Evolutionary conservation across 1,140 invertebrate genomes (phyloP), one percentile per base, ranked within the genome.

Genomic region (Drosophila murphyi): DNA sequence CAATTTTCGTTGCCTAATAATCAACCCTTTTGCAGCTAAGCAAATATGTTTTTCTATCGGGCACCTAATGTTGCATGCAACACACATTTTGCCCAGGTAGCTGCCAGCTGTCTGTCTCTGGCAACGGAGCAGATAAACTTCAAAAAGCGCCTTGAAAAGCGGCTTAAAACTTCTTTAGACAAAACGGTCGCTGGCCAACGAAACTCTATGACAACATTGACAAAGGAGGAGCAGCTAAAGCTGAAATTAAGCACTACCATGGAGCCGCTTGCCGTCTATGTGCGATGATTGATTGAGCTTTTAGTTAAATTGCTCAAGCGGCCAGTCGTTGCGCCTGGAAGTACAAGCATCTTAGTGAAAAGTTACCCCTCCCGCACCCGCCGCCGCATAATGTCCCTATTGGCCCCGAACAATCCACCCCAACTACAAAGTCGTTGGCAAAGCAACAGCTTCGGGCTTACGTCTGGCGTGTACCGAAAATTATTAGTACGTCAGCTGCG

Each of bases 241-340:
- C 70, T 69, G 56, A 79, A 83, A 85, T 83, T 73, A 86, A 86
- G 78, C 60, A 85, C 74, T 75, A 57, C 82, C 75, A 71, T 77
- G 78, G 74, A 64, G 74, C 67, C 63, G 73, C 20, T 20, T 20
- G 20, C 62, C 59, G 54, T 43, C 78, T 71, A 50, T 71, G 54
- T 45, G 64, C 69, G 78, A 86, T 86, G 82, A 86, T 86, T 86
- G 82, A 86, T 86, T 86, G 78, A 85, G 82, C 82, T 86, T 81
- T 86, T 80, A 86, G 82, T 80, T 86, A 86, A 86, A 86, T 86
- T 86, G 82, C 70, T 69, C 74, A 65, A 85, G 48, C 61, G 81
- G 68, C 60, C 64, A 77, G 45, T 62, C 41, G 68, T 78, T 78
- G 72, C 75, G 47, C 57, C 52, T 54, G 43, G 39, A 37, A 57